A percentile compares a stretch with the other conserved stretches of the same genome.
phyloP scores from a whole-genome alignment of 2,797 vertebrate genomes.

The Myiotriccus ornatus region DNA sequence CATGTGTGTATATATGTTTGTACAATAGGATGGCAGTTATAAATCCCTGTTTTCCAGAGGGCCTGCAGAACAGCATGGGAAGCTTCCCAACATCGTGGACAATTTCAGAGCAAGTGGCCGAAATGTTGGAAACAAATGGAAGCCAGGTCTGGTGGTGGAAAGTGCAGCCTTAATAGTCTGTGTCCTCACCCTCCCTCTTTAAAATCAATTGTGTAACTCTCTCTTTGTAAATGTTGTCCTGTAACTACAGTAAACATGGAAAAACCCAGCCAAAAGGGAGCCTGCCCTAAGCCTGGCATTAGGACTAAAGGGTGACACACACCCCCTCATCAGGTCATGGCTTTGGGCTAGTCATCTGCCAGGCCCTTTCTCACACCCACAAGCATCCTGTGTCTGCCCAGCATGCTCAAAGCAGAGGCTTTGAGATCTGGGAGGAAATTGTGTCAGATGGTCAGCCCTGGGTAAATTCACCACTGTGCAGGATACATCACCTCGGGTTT shows the following conservation, averaged over 20 bases:
- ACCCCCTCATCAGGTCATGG: background rate
- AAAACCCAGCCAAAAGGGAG: background rate
- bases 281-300: background rate
- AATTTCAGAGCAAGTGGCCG: background rate
- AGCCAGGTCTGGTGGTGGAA: background rate
- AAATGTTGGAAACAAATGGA: background rate
- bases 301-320: background rate
- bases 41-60: background rate
- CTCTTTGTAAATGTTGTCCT: background rate
- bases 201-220: background rate
- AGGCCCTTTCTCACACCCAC: conserved; percentile 56
- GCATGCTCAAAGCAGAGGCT: background rate
- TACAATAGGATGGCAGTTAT: background rate
- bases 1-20: accelerated
- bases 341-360: background rate
- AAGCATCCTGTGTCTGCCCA: conserved; percentile 33
- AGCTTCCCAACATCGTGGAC: background rate
- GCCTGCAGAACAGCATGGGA: background rate
- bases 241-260: conserved; percentile 31
- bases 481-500: background rate
- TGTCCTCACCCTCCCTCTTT: background rate
- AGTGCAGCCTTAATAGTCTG: background rate
- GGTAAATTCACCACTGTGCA: background rate
- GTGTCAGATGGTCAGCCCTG: background rate
- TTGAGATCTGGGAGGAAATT: background rate